Base-by-base conservation (phyloP, 2,113 vertebrate species). In the Coptodon rendalli region DNA sequence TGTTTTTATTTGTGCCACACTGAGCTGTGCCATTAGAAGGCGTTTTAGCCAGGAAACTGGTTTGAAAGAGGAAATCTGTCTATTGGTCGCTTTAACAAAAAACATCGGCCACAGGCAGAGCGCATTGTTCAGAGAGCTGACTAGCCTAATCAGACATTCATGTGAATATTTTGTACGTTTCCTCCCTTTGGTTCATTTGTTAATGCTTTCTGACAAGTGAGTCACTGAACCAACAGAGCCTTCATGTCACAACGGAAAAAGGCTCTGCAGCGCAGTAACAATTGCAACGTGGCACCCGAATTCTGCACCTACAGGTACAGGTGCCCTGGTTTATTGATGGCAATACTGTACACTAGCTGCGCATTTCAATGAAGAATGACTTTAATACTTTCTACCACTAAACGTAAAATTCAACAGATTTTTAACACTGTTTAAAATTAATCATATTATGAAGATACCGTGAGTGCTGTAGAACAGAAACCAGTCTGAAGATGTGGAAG, bases 141-240 rank as follows among this genome's bases (percentile, higher is more conserved):
- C 83, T 79, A 22, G 14, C 27, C 56, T 79, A 56, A 66, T 59
- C 56, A 12, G 54, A 38, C 17, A 50, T 76, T 53, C 76, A 63
- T 7, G 36, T 24, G 63, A 90, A 59, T 66, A 63, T 85, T 84
- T 50, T 53, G 16, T 52, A 63, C 19, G 7, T 36, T 45, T 81
- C 52, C 45, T 86, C 27, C 40, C n/a, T 81, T 81, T 86, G 63
- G 79, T 50, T 89, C 61, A 63, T 88, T 89, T 82, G 81, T 90
- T 40, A 9, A 27, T 56, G 68, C 45, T 7, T 85, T 63, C 57
- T 86, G 85, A 86, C 86, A 89, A 68, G 82, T 85, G 87, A 91
- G 82, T 90, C 83, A 88, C 48, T 91, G 88, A 92, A 83, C 87
- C 80, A 88, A 92, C 89, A 91, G 57, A 86, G 71, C 17, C 14